Evolutionary conservation across 2,113 vertebrate species (phyloP), one percentile per base, ranked within the genome.

Genomic region (Taxidea taxus): DNA sequence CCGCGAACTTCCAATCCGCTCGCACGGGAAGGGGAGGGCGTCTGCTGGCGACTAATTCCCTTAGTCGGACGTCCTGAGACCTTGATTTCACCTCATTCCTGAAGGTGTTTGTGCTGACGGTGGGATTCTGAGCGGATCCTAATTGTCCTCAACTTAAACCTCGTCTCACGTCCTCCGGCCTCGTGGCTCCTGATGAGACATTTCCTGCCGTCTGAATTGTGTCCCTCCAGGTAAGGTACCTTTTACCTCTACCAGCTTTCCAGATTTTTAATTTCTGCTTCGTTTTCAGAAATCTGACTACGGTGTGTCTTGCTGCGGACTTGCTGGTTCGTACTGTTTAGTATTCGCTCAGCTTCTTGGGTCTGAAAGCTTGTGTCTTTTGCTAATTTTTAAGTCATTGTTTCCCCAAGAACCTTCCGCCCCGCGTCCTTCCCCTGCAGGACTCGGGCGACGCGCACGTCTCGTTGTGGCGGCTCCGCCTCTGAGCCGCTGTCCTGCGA

Each of bases 381-480:
- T 77, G 44, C 74, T 16, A 31, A 42, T 39, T 23, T 72, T 58
- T 27, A 37, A 58, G 78, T 80, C 77, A 7, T 37, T 37, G 7
- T 39, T 82, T 58, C 78, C 54, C 7, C 51, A 82, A 37, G 21
- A 82, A 15, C 49, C 15, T 81, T 37, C 78, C 54, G 20, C 20
- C 11, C 20, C 12, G 1, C 34, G 13, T 4, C 7, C 31, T 37
- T 8, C n/a, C 78, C 80, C 37, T 51, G 12, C 23, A 7, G n/a
- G 51, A 58, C 80, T 58, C 23, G 1, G 34, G 25, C 2, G 3
- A 23, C 18, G 13, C 3, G 12, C 7, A 37, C 3, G 34, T 37
- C 18, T 54, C 0, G 31, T 51, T 8, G 2, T 0, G 2, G 49
- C 3, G 7, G 20, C 3, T 1, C 16, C 7, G 80, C 10, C 21